phyloP scores from a whole-genome alignment of 2,113 vertebrate species.

The Bothrops jararaca region DNA sequence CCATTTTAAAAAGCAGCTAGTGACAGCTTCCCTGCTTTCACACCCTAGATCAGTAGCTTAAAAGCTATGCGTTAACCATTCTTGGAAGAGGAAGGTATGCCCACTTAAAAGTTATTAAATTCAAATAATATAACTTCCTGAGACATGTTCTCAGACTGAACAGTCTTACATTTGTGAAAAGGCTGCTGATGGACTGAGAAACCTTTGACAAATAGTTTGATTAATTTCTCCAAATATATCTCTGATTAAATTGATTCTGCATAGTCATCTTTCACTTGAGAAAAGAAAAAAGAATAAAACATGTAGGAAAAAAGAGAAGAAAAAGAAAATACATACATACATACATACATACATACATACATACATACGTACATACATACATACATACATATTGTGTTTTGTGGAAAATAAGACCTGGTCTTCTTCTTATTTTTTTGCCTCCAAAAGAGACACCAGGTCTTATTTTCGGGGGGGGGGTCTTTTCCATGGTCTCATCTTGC shows the following conservation, averaged over 20 bases:
- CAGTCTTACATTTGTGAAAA: background rate
- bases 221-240: background rate
- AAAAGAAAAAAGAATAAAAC: background rate
- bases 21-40: background rate
- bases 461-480: no score
- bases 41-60: background rate
- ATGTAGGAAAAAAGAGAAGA: background rate
- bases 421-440: no score
- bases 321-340: background rate
- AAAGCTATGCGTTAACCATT: background rate
- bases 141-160: background rate
- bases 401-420: no score
- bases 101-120: background rate
- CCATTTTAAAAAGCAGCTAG: background rate
- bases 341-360: no score
- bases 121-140: background rate
- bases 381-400: no score
- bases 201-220: background rate
- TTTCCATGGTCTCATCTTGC: no score
- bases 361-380: no score
- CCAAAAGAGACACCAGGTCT: no score
- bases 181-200: background rate
- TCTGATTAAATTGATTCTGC: background rate
- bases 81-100: background rate
- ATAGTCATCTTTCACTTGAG: background rate